A percentile compares a stretch with the other conserved stretches of the same genome.
phyloP scores from a whole-genome alignment of 2,797 vertebrate genomes.

The Carduelis carduelis region DNA sequence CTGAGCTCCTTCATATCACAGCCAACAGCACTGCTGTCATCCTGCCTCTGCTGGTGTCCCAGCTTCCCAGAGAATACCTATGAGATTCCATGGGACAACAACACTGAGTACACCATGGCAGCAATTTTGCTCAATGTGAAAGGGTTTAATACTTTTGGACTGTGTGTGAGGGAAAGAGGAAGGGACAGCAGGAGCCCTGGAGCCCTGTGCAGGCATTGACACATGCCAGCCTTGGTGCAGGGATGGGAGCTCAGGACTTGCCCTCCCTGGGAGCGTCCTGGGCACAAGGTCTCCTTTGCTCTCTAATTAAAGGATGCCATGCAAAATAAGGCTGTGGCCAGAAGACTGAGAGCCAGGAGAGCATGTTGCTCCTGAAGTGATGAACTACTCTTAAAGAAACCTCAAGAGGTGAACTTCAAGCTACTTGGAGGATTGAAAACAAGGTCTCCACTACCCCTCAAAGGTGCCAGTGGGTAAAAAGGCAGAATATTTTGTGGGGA shows the following conservation, averaged over 20 bases:
- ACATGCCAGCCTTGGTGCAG: neutral
- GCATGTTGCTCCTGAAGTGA: slow-evolving; percentile 11
- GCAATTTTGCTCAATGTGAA: neutral
- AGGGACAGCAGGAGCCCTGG: neutral
- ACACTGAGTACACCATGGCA: accelerated
- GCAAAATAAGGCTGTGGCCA: neutral
- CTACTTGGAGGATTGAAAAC: neutral
- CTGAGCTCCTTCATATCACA: neutral
- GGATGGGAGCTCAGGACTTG: neutral
- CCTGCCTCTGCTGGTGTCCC: neutral
- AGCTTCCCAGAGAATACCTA: neutral
- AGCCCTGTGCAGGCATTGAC: neutral
- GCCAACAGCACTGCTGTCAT: accelerated
- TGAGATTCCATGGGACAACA: accelerated
- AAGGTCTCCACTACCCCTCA: neutral
- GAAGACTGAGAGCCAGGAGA: slow-evolving; percentile 15
- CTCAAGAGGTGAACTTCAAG: neutral
- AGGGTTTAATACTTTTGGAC: neutral
- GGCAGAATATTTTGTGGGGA: neutral
- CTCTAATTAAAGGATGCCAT: slow-evolving; percentile 30
- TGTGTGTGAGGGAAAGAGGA: neutral
- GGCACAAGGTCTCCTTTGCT: neutral
- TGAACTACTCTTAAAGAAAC: neutral
- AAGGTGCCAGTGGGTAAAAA: neutral
- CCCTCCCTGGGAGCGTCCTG: neutral